A percentile compares a stretch with the other conserved stretches of the same genome.
phyloP scores from a whole-genome alignment of 2,888 invertebrate genomes.

The Apamea crenata region DNA sequence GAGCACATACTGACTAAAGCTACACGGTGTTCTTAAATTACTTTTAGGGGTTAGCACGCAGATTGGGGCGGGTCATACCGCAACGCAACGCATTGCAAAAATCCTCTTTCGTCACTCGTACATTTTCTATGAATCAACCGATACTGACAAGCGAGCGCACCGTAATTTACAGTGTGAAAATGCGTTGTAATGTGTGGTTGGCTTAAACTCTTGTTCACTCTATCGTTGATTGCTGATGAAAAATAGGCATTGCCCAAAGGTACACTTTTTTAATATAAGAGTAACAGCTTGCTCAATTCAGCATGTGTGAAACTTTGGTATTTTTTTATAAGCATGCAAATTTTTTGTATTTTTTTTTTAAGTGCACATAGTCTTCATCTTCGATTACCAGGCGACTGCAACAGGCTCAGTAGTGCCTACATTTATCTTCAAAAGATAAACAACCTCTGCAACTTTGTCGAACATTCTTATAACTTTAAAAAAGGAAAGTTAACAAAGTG shows the following conservation, averaged over 20 bases:
- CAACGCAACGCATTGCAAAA: no score
- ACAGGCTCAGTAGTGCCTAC: not conserved
- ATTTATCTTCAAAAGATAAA: not conserved
- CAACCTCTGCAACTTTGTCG: not conserved
- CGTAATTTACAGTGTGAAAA: no score
- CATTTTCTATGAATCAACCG: no score
- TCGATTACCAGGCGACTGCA: not conserved
- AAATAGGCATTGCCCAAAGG: not conserved
- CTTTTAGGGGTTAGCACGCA: no score
- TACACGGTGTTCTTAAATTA: not conserved
- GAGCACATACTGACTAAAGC: not conserved
- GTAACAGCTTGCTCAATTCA: not conserved
- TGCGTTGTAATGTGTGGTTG: no score
- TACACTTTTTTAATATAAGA: not conserved
- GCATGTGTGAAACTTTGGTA: not conserved
- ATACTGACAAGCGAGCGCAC: no score
- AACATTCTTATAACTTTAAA: not conserved
- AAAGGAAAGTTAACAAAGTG: not conserved
- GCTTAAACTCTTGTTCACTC: not conserved
- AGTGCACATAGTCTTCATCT: not conserved
- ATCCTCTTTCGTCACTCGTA: no score
- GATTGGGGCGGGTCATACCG: no score
- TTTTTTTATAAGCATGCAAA: not conserved
- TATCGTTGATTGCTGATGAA: not conserved
- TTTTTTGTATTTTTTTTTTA: not conserved